Conservation (phyloP, 2,888 invertebrate genomes). For the Euproctis similis region DNA sequence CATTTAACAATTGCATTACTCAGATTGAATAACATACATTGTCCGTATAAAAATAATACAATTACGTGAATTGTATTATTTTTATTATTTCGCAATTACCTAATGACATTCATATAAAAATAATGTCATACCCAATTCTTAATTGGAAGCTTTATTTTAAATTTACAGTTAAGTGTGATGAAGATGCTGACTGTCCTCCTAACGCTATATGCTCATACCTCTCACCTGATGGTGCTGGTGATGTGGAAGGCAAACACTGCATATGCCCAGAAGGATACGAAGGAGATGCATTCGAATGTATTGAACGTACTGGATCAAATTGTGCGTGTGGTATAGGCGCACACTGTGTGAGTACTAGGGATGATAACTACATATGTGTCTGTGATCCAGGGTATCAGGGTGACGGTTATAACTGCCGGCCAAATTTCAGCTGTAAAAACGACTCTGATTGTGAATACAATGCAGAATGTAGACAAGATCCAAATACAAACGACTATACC, state of each 20-base stretch:
- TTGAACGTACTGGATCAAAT: conserved; percentile 51
- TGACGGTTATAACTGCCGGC: conserved; percentile 85
- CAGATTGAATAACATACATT: too few species aligned
- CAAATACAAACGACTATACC: conserved; percentile 74
- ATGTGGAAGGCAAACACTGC: conserved; percentile 67
- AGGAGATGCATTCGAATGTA: conserved; percentile 88
- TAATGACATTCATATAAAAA: too few species aligned
- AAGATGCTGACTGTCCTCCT: conserved; percentile 85
- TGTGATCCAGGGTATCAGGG: conserved; percentile 89
- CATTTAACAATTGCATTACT: too few species aligned
- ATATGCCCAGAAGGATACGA: conserved; percentile 88
- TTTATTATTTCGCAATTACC: too few species aligned
- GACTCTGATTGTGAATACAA: conserved; percentile 81
- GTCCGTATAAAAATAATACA: too few species aligned
- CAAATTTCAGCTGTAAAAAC: conserved; percentile 79
- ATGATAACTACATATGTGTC: conserved; percentile 81
- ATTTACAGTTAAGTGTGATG: conserved; percentile 81
- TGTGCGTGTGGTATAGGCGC: conserved; percentile 84
- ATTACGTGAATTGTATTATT: too few species aligned
- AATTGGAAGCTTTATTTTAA: too few species aligned
- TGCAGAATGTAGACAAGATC: conserved; percentile 82
- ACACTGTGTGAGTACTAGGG: conserved; percentile 81
- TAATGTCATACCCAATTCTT: too few species aligned
- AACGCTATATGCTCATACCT: conserved; percentile 84
- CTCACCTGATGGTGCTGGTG: conserved; percentile 43